Evolutionary conservation across 2,113 vertebrate species (phyloP).

Genomic region (Ciconia maguari): DNA sequence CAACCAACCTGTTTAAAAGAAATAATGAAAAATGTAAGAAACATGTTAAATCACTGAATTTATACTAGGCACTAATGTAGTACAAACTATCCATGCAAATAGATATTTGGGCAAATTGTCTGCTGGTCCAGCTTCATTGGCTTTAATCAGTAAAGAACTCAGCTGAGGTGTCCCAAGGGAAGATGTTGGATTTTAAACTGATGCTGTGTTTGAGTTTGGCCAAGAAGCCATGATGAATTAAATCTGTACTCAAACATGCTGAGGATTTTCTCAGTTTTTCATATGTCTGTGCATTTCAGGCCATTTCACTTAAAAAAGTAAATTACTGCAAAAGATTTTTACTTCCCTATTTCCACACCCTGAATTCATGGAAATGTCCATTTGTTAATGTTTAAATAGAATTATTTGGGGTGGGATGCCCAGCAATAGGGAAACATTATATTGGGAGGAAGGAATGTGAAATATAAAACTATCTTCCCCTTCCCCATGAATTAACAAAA

Average conservation of each 20-base stretch:
- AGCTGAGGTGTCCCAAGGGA: conserved; percentile 2
- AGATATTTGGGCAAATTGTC: conserved; percentile 26
- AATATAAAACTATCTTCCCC: neutral
- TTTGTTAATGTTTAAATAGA: neutral
- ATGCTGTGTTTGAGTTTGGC: neutral
- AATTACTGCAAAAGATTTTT: neutral
- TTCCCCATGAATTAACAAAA: neutral
- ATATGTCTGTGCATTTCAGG: neutral
- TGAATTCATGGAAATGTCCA: neutral
- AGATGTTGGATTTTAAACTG: neutral
- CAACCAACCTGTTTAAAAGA: neutral
- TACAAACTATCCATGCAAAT: conserved; percentile 19
- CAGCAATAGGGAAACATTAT: neutral
- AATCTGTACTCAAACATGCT: neutral
- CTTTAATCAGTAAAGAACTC: conserved; percentile 35
- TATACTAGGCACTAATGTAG: neutral
- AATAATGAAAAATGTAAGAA: neutral
- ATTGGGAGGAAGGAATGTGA: neutral
- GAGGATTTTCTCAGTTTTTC: neutral
- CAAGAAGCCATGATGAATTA: neutral
- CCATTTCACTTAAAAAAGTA: neutral
- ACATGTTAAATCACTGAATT: conserved; percentile 2
- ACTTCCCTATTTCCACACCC: neutral
- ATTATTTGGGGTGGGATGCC: neutral
- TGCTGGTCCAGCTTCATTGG: conserved; percentile 3